Conservation (phyloP, 2,888 invertebrate species). For the Cartodere bifasciata region DNA sequence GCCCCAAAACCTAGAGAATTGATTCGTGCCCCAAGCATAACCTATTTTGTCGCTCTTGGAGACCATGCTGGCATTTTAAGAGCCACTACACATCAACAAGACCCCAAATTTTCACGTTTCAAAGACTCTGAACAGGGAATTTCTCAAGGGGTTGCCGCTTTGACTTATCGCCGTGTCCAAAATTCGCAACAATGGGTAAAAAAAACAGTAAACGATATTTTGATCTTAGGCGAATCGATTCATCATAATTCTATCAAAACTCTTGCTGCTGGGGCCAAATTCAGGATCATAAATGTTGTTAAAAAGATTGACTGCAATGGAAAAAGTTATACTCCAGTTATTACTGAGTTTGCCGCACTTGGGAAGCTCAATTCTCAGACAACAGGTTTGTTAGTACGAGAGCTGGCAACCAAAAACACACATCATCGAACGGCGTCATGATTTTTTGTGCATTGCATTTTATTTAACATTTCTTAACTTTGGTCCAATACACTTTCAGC, state of each 20-base stretch:
- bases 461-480: too few relatives aligned
- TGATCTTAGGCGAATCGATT: conserved; percentile 29
- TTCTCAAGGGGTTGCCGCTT: conserved; percentile 30
- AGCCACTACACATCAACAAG: conserved; percentile 29
- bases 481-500: too few relatives aligned
- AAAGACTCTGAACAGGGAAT: conserved; percentile 27
- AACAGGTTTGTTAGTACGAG: too few relatives aligned
- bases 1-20: not conserved
- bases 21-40: too few relatives aligned
- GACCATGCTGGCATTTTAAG: conserved; percentile 29
- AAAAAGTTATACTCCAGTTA: conserved; percentile 22
- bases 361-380: conserved; percentile 29
- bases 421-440: too few relatives aligned
- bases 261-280: conserved; percentile 7
- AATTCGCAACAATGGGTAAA: conserved; percentile 32
- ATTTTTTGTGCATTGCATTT: too few relatives aligned
- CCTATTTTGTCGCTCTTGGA: too few relatives aligned
- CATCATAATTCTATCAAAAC: conserved; percentile 25
- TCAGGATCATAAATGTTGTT: conserved; percentile 17
- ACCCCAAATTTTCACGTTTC: conserved; percentile 25
- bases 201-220: conserved; percentile 28
- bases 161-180: conserved; percentile 29
- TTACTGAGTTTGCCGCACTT: conserved; percentile 27
- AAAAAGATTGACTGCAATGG: conserved; percentile 24
- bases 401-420: too few relatives aligned